phyloP scores from a whole-genome alignment of 2,113 vertebrate species.

The Scopus umbretta region DNA sequence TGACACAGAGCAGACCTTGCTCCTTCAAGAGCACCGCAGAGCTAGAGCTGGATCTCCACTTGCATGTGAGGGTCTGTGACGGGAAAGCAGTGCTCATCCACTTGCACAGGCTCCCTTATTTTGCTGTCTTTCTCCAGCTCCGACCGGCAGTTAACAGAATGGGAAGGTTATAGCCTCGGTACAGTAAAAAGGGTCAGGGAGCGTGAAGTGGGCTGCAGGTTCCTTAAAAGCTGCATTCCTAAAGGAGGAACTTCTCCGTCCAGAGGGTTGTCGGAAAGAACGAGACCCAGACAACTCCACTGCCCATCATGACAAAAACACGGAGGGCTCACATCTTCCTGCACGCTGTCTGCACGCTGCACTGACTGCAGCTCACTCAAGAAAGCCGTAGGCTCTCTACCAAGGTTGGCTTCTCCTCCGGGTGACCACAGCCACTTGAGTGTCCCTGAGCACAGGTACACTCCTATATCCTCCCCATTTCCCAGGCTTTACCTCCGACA shows the following conservation, averaged over 20 bases:
- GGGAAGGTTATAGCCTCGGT: slow-evolving; percentile 7
- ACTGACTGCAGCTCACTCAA: background rate
- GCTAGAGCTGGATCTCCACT: background rate
- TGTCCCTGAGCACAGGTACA: background rate
- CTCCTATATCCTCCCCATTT: background rate
- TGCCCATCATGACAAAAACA: background rate
- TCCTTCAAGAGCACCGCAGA: background rate
- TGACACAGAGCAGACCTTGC: background rate
- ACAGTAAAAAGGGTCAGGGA: background rate
- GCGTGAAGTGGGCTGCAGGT: background rate
- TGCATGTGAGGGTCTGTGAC: background rate
- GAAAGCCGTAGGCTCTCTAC: background rate
- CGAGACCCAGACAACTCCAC: background rate
- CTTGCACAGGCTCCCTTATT: background rate
- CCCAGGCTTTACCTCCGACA: background rate
- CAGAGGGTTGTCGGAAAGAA: background rate
- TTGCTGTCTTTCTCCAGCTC: background rate
- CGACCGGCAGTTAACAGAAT: background rate
- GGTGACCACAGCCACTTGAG: background rate
- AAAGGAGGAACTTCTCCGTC: background rate
- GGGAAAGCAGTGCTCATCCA: background rate
- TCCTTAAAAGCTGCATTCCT: background rate
- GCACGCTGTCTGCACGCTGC: rapidly evolving
- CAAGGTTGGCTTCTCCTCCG: background rate
- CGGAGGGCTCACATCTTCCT: background rate